Percentiles rank a stretch among this genome's conserved stretches.
phyloP scores from a whole-genome alignment of 2,888 invertebrate genomes.

The Cataglyphis livida region DNA sequence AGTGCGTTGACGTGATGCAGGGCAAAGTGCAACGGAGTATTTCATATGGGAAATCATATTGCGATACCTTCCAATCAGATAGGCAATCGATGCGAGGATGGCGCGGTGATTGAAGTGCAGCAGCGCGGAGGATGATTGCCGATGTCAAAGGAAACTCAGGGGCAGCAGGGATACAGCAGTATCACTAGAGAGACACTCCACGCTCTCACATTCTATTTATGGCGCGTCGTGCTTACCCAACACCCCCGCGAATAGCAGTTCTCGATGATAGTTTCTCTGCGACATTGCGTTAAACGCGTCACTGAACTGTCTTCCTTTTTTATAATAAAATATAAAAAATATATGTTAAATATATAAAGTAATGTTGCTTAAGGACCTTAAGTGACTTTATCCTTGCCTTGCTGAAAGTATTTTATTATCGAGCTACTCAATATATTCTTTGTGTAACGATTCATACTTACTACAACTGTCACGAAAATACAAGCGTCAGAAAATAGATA shows the following conservation, averaged over 20 bases:
- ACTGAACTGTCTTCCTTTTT: slow-evolving; percentile 49
- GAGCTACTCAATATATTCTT: background rate
- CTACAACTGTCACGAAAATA: background rate
- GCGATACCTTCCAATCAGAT: slow-evolving; percentile 76
- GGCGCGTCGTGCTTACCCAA: slow-evolving; percentile 52
- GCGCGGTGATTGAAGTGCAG: slow-evolving; percentile 77
- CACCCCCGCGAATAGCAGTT: slow-evolving; percentile 41
- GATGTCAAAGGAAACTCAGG: slow-evolving; percentile 78
- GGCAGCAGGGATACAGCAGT: slow-evolving; percentile 53
- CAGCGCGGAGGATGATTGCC: slow-evolving; percentile 76
- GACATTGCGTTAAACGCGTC: slow-evolving; percentile 34
- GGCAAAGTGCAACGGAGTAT: slow-evolving; percentile 63
- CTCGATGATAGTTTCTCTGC: slow-evolving; percentile 48
- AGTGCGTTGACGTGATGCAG: slow-evolving; percentile 48
- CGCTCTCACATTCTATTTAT: slow-evolving; percentile 72
- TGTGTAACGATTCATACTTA: background rate
- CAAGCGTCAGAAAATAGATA: background rate
- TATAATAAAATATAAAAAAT: too few species aligned
- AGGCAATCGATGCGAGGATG: slow-evolving; percentile 74
- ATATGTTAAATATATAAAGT: background rate
- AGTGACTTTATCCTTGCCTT: background rate
- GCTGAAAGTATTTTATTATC: background rate
- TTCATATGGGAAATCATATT: slow-evolving; percentile 77
- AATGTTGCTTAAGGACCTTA: background rate
- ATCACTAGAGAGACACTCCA: slow-evolving; percentile 50